Base-by-base conservation (phyloP, 2,888 invertebrate species). In the Tetheella fluctuosa region DNA sequence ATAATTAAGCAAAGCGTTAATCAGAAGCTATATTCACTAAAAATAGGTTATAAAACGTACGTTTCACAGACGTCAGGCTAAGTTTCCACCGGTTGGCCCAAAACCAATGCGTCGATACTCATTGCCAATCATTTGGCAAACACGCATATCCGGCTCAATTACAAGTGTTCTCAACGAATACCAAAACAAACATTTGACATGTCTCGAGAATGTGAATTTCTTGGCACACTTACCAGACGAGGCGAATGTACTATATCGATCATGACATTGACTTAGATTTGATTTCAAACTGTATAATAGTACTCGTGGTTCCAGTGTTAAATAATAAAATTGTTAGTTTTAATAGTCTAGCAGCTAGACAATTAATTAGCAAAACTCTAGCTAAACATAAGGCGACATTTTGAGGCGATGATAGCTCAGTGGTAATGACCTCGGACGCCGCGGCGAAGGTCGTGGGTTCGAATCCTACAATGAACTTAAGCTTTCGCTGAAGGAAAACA, bases 181-280 rank as follows among this genome's bases (percentile, higher is more conserved):
- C n/a, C n/a, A 25, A 4, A 17, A 42, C 48, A 48, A 48, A 48
- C 48, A 48, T 48, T 48, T 48, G 42, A 17, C 42, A 2, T 48
- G 48, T 48, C 2, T 48, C 10, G 34, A 48, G 48, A 10, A 48
- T 48, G 15, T 20, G 20, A 10, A 48, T 7, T 20, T 20, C 10
- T 48, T 48, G 48, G 48, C 48, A 48, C 48, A 7, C n/a, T 48
- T 0, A 4, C 48, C 48, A 48, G 48, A 48, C 48, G 48, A 20
- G 48, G 48, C 48, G 20, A 48, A 48, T 48, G 48, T 20, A 48
- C 48, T 48, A 48, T 2, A 48, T 48, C 17, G 48, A 48, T 48
- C 48, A 20, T 48, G 48, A 48, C 48, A 48, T 48, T 48, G 48
- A 10, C 48, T 39, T 39, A 6, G n/a, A 15, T 42, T 7, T 17